A percentile compares a stretch with the other conserved stretches of the same genome.
phyloP scores from a whole-genome alignment of 2,113 vertebrate genomes.

The Calyptommatus sinebrachiatus region DNA sequence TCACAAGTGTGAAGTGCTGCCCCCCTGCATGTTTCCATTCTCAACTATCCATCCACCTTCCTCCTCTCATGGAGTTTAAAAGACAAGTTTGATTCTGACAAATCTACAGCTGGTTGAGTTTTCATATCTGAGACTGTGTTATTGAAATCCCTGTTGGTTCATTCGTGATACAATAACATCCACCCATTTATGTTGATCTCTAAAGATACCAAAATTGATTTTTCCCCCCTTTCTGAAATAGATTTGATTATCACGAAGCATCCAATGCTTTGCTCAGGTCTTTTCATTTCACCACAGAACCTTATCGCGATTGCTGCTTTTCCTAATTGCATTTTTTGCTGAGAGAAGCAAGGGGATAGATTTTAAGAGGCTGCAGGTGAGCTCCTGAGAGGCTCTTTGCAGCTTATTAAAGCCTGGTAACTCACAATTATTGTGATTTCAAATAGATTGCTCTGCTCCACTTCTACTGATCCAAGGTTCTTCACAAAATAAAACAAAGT shows the following conservation, averaged over 20 bases:
- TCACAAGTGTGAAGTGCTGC: background rate
- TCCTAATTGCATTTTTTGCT: constrained; percentile 63
- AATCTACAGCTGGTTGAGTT: constrained; percentile 34
- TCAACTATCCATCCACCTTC: background rate
- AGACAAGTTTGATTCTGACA: constrained; percentile 35
- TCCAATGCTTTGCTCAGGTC: constrained; percentile 54
- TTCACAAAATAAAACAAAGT: constrained; percentile 40
- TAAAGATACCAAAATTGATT: constrained; percentile 66
- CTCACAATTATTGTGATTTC: constrained; percentile 49
- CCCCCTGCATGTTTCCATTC: background rate
- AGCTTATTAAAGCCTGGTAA: constrained; percentile 28
- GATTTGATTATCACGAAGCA: constrained; percentile 65
- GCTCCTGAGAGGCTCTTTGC: constrained; percentile 45
- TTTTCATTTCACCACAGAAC: constrained; percentile 52
- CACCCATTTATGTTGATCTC: constrained; percentile 67
- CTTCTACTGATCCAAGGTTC: constrained; percentile 15
- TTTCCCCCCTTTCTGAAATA: constrained; percentile 51
- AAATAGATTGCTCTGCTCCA: background rate
- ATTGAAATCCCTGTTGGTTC: constrained; percentile 52
- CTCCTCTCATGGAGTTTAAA: background rate
- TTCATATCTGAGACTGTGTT: constrained; percentile 40
- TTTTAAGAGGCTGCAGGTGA: constrained; percentile 48
- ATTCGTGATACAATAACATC: constrained; percentile 60
- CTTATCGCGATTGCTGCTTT: constrained; percentile 50
- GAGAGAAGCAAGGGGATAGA: constrained; percentile 44